A percentile compares a stretch with the other conserved stretches of the same genome.
phyloP scores from a whole-genome alignment of 2,888 invertebrate species.

The Mycalesis mineus region DNA sequence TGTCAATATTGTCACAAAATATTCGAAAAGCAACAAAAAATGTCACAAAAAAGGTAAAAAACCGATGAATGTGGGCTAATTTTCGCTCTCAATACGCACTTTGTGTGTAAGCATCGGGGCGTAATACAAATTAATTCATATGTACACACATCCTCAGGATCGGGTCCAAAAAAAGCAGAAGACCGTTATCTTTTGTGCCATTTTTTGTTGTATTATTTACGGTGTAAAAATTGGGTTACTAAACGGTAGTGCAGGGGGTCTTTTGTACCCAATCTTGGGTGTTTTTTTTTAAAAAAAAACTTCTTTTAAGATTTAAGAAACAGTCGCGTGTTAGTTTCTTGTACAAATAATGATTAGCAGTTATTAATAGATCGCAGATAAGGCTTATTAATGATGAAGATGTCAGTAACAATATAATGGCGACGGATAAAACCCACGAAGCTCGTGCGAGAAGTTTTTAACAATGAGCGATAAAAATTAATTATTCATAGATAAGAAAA shows the following conservation, averaged over 20 bases:
- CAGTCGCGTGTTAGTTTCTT: conserved; percentile 35
- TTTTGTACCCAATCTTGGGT: conserved; percentile 56
- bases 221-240: conserved; percentile 78
- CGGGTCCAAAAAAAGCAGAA: conserved; percentile 45
- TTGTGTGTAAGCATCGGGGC: conserved; percentile 73
- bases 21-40: conserved; percentile 39
- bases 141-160: conserved; percentile 42
- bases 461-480: conserved; percentile 4
- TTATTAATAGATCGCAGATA: conserved; percentile 53
- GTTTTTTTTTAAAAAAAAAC: conserved; percentile 40
- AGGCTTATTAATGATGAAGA: conserved; percentile 51
- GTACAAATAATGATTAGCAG: conserved; percentile 38
- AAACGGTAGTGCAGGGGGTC: conserved; percentile 66
- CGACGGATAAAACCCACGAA: conserved; percentile 9
- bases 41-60: conserved; percentile 32
- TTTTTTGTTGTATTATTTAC: conserved; percentile 67
- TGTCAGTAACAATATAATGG: conserved; percentile 10
- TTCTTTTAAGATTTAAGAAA: conserved; percentile 26
- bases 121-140: conserved; percentile 74
- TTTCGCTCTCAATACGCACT: conserved; percentile 72
- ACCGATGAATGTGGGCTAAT: conserved; percentile 72
- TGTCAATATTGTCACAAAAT: conserved; percentile 77
- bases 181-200: conserved; percentile 64
- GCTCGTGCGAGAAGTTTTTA: background rate
- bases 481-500: background rate